Evolutionary conservation across 2,888 invertebrate species (phyloP).

Genomic region (Prostheceraeus crozeri): DNA sequence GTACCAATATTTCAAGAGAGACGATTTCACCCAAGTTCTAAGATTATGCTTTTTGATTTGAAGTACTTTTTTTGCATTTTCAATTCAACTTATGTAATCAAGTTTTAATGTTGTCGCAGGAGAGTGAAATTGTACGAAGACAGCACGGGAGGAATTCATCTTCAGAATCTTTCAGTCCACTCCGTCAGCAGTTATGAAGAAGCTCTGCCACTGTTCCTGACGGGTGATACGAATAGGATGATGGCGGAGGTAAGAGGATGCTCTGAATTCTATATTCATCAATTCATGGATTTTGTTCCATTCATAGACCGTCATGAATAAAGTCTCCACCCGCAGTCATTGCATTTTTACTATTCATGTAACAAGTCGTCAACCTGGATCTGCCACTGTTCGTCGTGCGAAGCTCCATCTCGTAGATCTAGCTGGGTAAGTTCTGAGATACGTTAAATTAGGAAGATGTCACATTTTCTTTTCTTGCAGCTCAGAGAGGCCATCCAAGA

Average conservation of each 20-base stretch:
- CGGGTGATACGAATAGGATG: conserved; percentile 58
- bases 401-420: conserved; percentile 58
- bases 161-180: conserved; percentile 56
- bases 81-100: too few species aligned
- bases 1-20: too few species aligned
- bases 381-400: conserved; percentile 53
- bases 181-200: conserved; percentile 54
- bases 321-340: conserved; percentile 57
- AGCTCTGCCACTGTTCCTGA: conserved; percentile 55
- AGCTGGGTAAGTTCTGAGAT: conserved; percentile 50
- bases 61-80: too few species aligned
- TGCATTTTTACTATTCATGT: conserved; percentile 57
- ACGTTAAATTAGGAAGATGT: background rate
- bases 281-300: background rate
- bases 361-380: conserved; percentile 51
- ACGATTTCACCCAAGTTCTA: too few species aligned
- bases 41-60: too few species aligned
- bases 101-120: conserved; percentile 44
- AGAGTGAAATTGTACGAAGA: conserved; percentile 56
- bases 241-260: conserved; percentile 54
- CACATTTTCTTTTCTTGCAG: conserved; percentile 46
- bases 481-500: conserved; percentile 57
- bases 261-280: conserved; percentile 1
- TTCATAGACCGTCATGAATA: conserved; percentile 57
- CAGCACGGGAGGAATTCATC: conserved; percentile 55